Percentiles rank a stretch among this genome's conserved stretches.
phyloP scores from a whole-genome alignment of 2,888 invertebrate genomes.

The Charanyca ferruginea region DNA sequence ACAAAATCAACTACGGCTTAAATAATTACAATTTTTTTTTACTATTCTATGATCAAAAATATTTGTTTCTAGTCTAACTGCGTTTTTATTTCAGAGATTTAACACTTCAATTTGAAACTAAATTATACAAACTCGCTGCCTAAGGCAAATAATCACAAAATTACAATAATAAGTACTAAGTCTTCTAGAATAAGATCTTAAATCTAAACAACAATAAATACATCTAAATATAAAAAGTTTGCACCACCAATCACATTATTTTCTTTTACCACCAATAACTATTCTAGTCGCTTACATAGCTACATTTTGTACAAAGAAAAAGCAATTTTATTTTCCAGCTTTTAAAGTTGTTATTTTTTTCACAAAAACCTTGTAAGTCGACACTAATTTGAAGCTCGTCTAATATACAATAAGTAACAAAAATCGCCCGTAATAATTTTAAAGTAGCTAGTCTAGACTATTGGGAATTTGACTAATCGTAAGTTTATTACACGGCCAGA shows the following conservation, averaged over 20 bases:
- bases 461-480: constrained; percentile 73
- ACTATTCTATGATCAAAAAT: constrained; percentile 80
- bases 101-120: constrained; percentile 67
- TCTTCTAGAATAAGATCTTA: constrained; percentile 77
- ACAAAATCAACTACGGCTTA: constrained; percentile 80
- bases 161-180: constrained; percentile 67
- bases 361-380: constrained; percentile 68
- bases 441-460: constrained; percentile 82
- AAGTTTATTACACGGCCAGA: constrained; percentile 78
- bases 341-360: constrained; percentile 61
- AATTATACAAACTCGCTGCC: constrained; percentile 69
- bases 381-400: constrained; percentile 81
- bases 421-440: constrained; percentile 82
- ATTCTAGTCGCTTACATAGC: constrained; percentile 77
- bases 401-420: constrained; percentile 79
- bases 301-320: constrained; percentile 74
- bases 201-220: constrained; percentile 81
- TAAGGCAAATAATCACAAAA: constrained; percentile 79
- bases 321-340: constrained; percentile 65
- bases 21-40: constrained; percentile 70
- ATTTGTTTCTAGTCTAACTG: constrained; percentile 74
- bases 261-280: constrained; percentile 79
- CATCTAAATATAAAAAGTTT: constrained; percentile 84
- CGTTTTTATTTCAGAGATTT: constrained; percentile 63
- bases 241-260: constrained; percentile 88